Evolutionary conservation across 2,113 vertebrate species (phyloP), one percentile per base, ranked within the genome.

Genomic region (Struthio camelus): DNA sequence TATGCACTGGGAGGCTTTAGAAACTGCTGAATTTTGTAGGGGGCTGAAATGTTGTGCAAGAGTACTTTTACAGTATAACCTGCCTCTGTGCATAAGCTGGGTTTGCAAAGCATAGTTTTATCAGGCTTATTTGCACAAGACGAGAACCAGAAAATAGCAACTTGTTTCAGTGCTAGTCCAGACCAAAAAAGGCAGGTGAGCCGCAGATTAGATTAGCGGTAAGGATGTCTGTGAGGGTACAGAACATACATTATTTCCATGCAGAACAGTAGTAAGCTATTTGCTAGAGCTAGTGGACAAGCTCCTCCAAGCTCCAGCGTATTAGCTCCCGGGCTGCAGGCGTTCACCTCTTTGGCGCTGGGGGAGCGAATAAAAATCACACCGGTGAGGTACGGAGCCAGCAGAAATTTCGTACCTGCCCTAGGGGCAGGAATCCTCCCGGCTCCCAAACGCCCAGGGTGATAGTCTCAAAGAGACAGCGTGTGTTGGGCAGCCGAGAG

Each of bases 1-100:
- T 65, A 27, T 50, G 64, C 30, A 3, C 56, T 70, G 65, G 77
- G 53, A 72, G n/a, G 44, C 67, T 91, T 91, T 53, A 72, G 65
- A 67, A 86, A 46, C 84, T 76, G 67, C 85, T 91, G 87, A 89
- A 93, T 94, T 94, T 44, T 62, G 17, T 36, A n/a, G 5, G 30
- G 38, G 13, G 36, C 32, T 64, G 70, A 87, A 93, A 20, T 76
- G 84, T 42, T 85, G 46, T 81, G 58, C 89, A 69, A 50, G 91
- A 80, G 71, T 66, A 67, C 62, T 72, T 87, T 70, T 50, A 54
- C 48, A 91, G 79, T 72, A 53, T 59, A 87, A 36, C 56, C 61
- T 73, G 80, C 44, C 42, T 42, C 75, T 48, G 54, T 25, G 34
- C 27, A 59, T 66, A 54, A 94, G 54, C 75, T 50, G 48, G 44